Evolutionary conservation across 2,113 vertebrate genomes (phyloP).

Genomic region (Lepus timidus): DNA sequence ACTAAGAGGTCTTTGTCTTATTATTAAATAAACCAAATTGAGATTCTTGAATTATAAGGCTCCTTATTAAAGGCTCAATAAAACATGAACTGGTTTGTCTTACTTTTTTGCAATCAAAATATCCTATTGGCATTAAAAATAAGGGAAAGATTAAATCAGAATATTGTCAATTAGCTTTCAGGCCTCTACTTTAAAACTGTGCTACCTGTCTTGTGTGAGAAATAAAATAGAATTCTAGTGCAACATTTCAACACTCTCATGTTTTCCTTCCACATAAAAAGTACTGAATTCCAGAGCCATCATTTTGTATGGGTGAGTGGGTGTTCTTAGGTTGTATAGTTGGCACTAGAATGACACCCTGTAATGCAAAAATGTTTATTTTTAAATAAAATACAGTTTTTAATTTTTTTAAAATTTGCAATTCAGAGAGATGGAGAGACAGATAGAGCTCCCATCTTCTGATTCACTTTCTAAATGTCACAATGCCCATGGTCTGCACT

Average conservation of each 20-base stretch:
- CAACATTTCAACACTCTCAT: background rate
- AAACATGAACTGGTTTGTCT: background rate
- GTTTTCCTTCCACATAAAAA: background rate
- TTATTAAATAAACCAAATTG: conserved; percentile 23
- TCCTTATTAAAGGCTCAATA: background rate
- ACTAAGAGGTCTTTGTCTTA: background rate
- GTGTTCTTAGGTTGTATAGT: background rate
- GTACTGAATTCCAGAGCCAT: background rate
- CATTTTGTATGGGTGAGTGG: background rate
- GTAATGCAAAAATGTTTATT: background rate
- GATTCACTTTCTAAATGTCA: too few species aligned
- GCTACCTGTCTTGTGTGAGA: background rate
- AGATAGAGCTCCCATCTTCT: too few species aligned
- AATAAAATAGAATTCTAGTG: background rate
- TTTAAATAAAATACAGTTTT: background rate
- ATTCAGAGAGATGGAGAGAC: too few species aligned
- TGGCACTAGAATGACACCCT: background rate
- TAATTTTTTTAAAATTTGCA: too few species aligned
- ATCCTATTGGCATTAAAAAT: background rate
- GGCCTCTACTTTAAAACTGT: background rate
- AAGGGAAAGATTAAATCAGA: background rate
- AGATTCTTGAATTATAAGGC: background rate
- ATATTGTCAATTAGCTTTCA: background rate
- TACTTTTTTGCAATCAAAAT: background rate
- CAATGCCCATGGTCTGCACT: too few species aligned